A percentile compares a stretch with the other conserved stretches of the same genome.
phyloP scores from a whole-genome alignment of 2,113 vertebrate species.

The Periophthalmodon schlosseri region DNA sequence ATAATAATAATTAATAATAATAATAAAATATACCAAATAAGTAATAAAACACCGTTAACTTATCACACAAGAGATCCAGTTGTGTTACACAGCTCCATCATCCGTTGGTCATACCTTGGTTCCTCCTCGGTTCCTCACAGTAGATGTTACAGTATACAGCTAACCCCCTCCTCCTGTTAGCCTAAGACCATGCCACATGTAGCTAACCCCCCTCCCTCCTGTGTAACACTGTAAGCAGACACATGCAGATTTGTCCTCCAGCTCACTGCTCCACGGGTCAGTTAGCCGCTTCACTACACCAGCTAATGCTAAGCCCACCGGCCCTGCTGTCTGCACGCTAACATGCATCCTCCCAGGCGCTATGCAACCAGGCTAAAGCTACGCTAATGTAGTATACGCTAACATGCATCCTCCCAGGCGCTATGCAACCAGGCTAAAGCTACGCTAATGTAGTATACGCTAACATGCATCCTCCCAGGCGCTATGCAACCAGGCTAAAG shows the following conservation, averaged over 20 bases:
- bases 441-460: neutral
- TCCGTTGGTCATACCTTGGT: too few relatives aligned
- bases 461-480: neutral
- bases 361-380: neutral
- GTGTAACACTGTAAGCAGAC: conserved; percentile 64
- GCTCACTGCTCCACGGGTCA: conserved; percentile 31
- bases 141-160: too few relatives aligned
- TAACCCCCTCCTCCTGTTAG: too few relatives aligned
- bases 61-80: too few relatives aligned
- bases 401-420: neutral
- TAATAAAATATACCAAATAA: too few relatives aligned
- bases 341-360: neutral
- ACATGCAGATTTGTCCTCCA: conserved; percentile 30
- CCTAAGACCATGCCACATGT: conserved; percentile 69
- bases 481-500: neutral
- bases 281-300: conserved; percentile 30
- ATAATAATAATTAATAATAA: too few relatives aligned
- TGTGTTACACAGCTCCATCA: too few relatives aligned
- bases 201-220: conserved; percentile 71
- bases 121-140: too few relatives aligned
- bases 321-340: conserved; percentile 9
- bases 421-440: neutral
- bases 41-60: too few relatives aligned
- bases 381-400: neutral
- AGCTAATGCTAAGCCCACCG: conserved; percentile 29